Percentiles rank a stretch among this genome's conserved stretches.
phyloP scores from a whole-genome alignment of 23 tunicate species.

The Halocynthia roretzi region DNA sequence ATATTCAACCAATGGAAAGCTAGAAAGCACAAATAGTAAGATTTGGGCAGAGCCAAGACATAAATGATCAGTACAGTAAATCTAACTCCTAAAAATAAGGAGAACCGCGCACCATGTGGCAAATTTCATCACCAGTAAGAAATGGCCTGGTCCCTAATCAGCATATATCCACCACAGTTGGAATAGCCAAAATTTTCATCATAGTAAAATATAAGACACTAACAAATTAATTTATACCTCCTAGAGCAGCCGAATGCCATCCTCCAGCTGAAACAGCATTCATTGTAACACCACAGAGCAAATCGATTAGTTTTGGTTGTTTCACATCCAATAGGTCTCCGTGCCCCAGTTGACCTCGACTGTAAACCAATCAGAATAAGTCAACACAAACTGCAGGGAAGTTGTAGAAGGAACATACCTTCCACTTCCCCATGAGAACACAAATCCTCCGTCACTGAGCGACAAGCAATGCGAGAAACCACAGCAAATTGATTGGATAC shows the following conservation, averaged over 20 bases:
- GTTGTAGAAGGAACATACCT: conserved; percentile 26
- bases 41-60: no score
- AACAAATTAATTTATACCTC: conserved; percentile 31
- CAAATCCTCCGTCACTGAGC: conserved; percentile 26
- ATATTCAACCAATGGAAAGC: background rate
- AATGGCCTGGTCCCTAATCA: background rate
- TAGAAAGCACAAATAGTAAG: background rate
- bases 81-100: no score
- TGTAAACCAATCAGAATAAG: background rate
- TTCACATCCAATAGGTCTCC: conserved; percentile 27
- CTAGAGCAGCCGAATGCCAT: conserved; percentile 72
- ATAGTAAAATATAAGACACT: background rate
- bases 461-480: conserved; percentile 46
- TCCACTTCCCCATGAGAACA: conserved; percentile 68
- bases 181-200: background rate
- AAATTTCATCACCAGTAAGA: background rate
- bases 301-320: conserved; percentile 47
- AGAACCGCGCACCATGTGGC: background rate
- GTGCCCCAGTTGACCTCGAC: conserved; percentile 86
- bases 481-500: conserved; percentile 22
- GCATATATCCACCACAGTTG: background rate
- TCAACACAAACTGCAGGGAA: background rate
- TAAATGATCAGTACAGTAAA: no score
- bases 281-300: conserved; percentile 50
- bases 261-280: conserved; percentile 51